Conservation (phyloP, 1,140 invertebrate species). For the Centruroides vittatus region DNA sequence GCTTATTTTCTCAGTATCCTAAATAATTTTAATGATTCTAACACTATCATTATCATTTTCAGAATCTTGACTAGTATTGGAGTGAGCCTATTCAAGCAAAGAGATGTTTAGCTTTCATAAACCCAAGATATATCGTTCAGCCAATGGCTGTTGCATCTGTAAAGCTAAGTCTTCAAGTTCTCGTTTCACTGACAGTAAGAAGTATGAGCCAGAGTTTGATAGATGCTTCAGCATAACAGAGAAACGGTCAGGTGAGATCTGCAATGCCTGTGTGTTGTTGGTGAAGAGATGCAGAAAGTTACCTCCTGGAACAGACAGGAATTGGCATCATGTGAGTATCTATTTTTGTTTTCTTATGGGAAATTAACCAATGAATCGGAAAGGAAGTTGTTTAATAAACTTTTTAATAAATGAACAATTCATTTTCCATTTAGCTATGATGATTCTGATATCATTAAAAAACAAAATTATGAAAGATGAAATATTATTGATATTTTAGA, state of each 20-base stretch:
- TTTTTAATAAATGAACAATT: too few species aligned
- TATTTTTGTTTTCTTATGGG: neutral
- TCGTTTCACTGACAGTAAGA: slow-evolving; percentile 69
- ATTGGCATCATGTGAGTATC: slow-evolving; percentile 68
- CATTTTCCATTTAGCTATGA: too few species aligned
- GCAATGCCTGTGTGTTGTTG: slow-evolving; percentile 72
- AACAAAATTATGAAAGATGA: too few species aligned
- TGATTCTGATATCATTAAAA: too few species aligned
- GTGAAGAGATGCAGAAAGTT: slow-evolving; percentile 76
- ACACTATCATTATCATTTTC: too few species aligned
- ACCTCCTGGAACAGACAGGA: slow-evolving; percentile 53
- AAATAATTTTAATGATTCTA: too few species aligned
- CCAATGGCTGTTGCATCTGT: slow-evolving; percentile 73
- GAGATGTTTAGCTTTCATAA: slow-evolving; percentile 79
- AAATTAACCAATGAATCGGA: too few species aligned
- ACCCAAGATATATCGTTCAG: slow-evolving; percentile 71
- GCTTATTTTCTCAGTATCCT: too few species aligned
- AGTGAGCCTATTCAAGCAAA: neutral
- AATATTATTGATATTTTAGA: too few species aligned
- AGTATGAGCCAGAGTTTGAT: slow-evolving; percentile 72
- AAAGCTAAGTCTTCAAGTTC: slow-evolving; percentile 71
- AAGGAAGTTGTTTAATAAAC: too few species aligned
- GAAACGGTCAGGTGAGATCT: slow-evolving; percentile 65
- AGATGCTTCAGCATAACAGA: slow-evolving; percentile 59
- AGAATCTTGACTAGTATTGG: too few species aligned